Evolutionary conservation across 2,113 vertebrate species (phyloP).

Genomic region (Mandrillus leucophaeus): DNA sequence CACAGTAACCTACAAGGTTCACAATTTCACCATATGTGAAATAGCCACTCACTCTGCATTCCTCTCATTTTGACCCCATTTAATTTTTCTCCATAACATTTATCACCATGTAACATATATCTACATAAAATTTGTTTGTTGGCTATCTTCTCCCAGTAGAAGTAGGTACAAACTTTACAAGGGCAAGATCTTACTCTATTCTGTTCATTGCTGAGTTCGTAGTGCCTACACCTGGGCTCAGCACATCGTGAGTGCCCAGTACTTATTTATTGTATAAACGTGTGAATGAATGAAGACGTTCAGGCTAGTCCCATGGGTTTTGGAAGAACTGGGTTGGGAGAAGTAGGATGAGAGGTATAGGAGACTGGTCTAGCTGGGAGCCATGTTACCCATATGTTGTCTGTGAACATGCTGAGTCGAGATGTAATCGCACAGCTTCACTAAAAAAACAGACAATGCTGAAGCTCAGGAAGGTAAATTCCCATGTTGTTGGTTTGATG

Average conservation of each 20-base stretch:
- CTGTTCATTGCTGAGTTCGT: not conserved
- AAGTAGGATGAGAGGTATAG: not conserved
- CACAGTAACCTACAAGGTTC: not conserved
- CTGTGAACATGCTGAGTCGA: not conserved
- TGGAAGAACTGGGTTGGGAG: not conserved
- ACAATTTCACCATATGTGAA: not conserved
- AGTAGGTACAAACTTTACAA: not conserved
- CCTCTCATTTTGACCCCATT: not conserved
- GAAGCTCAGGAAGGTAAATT: not conserved
- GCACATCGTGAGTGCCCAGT: not conserved
- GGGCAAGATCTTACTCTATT: not conserved
- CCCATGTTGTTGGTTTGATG: not conserved
- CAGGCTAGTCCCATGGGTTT: not conserved
- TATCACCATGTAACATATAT: not conserved
- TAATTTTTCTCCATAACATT: not conserved
- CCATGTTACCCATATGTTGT: not conserved
- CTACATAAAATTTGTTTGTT: not conserved
- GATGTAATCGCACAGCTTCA: not conserved
- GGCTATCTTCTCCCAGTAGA: not conserved
- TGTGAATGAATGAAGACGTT: not conserved
- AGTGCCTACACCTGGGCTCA: not conserved
- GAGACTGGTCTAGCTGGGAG: not conserved
- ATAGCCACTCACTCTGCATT: not conserved
- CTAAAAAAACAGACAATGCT: not conserved
- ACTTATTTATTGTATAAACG: not conserved